Evolutionary conservation across 2,888 invertebrate genomes (phyloP).

Genomic region (Linnaemya vulpina): DNA sequence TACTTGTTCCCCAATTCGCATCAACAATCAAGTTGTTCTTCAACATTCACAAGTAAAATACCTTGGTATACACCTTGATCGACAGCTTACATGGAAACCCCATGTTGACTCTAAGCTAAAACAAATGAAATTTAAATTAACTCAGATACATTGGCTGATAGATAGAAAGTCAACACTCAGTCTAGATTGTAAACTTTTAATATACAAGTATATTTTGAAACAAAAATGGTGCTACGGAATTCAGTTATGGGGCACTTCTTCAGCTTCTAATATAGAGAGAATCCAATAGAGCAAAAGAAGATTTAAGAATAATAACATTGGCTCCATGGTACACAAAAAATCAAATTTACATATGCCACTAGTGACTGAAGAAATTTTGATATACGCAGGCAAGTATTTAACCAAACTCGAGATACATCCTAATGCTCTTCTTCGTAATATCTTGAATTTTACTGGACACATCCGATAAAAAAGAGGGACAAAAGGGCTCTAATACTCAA

Average conservation of each 20-base stretch:
- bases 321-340: not conserved
- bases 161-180: too few relatives aligned
- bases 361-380: not conserved
- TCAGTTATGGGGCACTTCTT: slow-evolving; percentile 2
- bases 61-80: too few relatives aligned
- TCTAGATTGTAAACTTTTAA: not conserved
- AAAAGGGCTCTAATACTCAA: not conserved
- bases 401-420: not conserved
- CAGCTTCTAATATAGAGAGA: not conserved
- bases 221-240: not conserved
- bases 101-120: too few relatives aligned
- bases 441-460: not conserved
- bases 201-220: not conserved
- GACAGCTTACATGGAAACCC: too few relatives aligned
- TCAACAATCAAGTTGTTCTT: too few relatives aligned
- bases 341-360: not conserved
- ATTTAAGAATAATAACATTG: not conserved
- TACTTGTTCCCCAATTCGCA: too few relatives aligned
- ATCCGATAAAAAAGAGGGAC: not conserved
- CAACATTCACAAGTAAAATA: too few relatives aligned
- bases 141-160: too few relatives aligned
- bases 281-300: not conserved
- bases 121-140: too few relatives aligned
- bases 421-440: not conserved
- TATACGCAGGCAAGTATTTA: too few relatives aligned